Conservation (phyloP, 1,140 invertebrate genomes). For the Zaprionus nigranus region DNA sequence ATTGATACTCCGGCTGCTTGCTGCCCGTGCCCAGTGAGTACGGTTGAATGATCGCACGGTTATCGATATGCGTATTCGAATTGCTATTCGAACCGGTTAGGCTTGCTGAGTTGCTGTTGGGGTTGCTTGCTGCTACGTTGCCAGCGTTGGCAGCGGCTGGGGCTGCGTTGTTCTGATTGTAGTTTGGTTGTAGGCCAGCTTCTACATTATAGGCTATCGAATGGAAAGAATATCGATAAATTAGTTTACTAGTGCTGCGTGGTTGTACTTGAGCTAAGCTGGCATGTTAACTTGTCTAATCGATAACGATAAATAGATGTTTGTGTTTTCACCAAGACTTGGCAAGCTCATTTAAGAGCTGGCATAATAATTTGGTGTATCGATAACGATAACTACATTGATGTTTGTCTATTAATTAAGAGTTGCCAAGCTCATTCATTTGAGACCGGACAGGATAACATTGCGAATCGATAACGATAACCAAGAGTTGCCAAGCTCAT, state of each 20-base stretch:
- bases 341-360: too few species aligned
- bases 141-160: conserved; percentile 29
- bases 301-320: too few species aligned
- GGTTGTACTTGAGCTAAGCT: too few species aligned
- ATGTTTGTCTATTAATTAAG: too few species aligned
- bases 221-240: background rate
- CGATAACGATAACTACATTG: too few species aligned
- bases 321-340: too few species aligned
- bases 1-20: conserved; percentile 78
- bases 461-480: background rate
- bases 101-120: conserved; percentile 52
- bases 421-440: too few species aligned
- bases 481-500: background rate
- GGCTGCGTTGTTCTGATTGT: conserved; percentile 86
- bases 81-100: conserved; percentile 41
- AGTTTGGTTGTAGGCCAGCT: conserved; percentile 89
- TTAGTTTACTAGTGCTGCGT: too few species aligned
- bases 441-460: too few species aligned
- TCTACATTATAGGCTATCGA: conserved; percentile 86
- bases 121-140: conserved; percentile 68
- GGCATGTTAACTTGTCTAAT: too few species aligned
- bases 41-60: conserved; percentile 79
- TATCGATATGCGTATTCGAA: conserved; percentile 67
- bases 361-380: too few species aligned
- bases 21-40: conserved; percentile 67